Base-by-base conservation (phyloP, 2,797 vertebrate species). In the Sphaeramia orbicularis region DNA sequence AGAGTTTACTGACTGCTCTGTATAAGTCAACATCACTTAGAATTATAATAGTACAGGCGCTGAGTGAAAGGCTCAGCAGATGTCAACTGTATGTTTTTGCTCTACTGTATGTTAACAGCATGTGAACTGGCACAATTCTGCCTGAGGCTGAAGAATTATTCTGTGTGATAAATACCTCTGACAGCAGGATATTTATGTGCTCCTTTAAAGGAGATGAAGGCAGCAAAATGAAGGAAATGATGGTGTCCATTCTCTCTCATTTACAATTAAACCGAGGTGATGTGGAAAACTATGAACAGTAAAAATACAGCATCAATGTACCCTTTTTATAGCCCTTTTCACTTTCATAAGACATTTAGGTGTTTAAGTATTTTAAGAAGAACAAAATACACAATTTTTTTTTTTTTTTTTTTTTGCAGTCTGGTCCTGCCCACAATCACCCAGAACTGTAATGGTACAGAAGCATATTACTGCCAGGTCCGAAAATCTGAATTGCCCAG, bases 351-450 rank as follows among this genome's bases (percentile, higher is more conserved):
- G 4, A 54, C 55, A 56, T 49, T 60, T 32, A 41, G 0, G 21
- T 44, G 1, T 24, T 30, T 48, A 27, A 53, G 55, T n/a, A 37
- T 16, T 58, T 7, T 13, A 54, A 7, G 7, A 58, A 43, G 15
- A 13, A 6, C 10, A 70, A 54, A 62, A 49, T 35, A 37, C 37
- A 44, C 32, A 54, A 2, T 24, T 5, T 2, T 24, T 24, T 2
- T 24, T n/a, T 16, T 57, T 36, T 14, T 63, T 37, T n/a, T n/a
- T n/a, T n/a, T n/a, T n/a, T n/a, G 40, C 48, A 50, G 16, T 56
- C 32, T 36, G 24, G 6, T 9, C 21, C 61, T 65, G 6, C 21
- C 35, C 47, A 50, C 42, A 62, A 59, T 71, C 40, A 54, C 62
- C 48, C 42, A 69, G 41, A 45, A 55, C 66, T 56, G 48, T 50